Percentiles rank a stretch among this genome's conserved stretches.
Conservation (phyloP, 2,797 vertebrate genomes). For the Eulemur albifrons region DNA sequence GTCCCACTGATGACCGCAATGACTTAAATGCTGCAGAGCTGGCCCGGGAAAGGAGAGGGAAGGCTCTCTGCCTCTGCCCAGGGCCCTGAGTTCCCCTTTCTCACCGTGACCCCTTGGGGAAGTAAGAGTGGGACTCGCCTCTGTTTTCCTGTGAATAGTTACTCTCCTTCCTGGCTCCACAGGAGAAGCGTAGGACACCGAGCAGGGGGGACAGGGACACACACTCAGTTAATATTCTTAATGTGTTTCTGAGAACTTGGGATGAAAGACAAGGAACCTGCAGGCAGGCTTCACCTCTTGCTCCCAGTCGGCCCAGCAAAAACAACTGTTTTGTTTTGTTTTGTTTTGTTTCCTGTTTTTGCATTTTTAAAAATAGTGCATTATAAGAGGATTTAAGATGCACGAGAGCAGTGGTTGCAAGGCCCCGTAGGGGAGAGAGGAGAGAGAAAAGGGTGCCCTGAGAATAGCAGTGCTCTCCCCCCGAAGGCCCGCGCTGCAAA, state of each 20-base stretch:
- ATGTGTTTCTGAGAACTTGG: background rate
- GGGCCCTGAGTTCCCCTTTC: background rate
- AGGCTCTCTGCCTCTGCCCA: too few species aligned
- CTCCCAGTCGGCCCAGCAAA: background rate
- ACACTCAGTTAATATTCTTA: too few species aligned
- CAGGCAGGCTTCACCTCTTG: background rate
- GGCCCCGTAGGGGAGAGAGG: background rate
- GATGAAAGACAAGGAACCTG: background rate
- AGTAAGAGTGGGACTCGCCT: background rate
- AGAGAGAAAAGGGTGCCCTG: background rate
- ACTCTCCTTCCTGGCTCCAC: background rate
- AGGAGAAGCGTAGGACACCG: background rate
- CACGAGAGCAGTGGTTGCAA: background rate
- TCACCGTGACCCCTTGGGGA: background rate
- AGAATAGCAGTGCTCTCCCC: background rate
- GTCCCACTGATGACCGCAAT: accelerated
- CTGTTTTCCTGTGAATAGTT: background rate
- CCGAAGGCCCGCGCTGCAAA: accelerated
- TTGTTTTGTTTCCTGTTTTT: background rate
- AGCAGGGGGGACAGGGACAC: background rate
- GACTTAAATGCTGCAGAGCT: background rate
- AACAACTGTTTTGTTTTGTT: too few species aligned
- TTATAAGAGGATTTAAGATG: background rate
- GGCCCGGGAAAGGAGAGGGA: background rate
- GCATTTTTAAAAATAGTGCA: background rate